Conservation (phyloP, 2,888 invertebrate genomes). For the Cephus spinipes region DNA sequence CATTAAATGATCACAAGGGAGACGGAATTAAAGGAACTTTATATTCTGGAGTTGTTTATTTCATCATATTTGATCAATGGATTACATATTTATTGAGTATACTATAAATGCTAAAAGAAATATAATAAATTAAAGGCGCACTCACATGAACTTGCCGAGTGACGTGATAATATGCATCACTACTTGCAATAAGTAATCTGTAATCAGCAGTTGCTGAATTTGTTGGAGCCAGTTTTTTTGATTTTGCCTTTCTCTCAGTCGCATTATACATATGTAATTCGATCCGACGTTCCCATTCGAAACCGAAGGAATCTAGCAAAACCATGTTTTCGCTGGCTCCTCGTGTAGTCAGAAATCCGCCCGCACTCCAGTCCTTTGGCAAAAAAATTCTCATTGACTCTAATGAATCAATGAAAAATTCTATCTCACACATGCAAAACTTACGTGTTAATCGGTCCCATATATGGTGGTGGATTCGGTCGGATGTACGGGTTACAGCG, state of each 20-base stretch:
- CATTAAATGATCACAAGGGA: too few relatives aligned
- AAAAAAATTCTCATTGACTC: not conserved
- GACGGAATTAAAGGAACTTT: too few relatives aligned
- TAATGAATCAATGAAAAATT: not conserved
- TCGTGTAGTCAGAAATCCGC: conserved; percentile 71
- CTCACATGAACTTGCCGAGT: too few relatives aligned
- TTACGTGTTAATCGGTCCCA: conserved; percentile 69
- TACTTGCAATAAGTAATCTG: too few relatives aligned
- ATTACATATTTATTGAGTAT: too few relatives aligned
- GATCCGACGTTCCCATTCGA: conserved; percentile 10
- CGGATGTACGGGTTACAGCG: conserved; percentile 63
- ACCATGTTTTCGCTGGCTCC: conserved; percentile 69
- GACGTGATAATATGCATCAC: too few relatives aligned
- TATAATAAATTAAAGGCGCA: too few relatives aligned
- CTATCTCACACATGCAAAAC: conserved; percentile 29
- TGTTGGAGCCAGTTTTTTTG: conserved; percentile 53
- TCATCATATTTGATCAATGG: too few relatives aligned
- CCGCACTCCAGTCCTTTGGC: conserved; percentile 52
- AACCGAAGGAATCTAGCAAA: conserved; percentile 60
- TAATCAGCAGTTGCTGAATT: too few relatives aligned
- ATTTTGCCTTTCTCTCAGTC: conserved; percentile 36
- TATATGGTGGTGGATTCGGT: conserved; percentile 73
- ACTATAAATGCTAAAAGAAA: too few relatives aligned
- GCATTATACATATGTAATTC: conserved; percentile 14
- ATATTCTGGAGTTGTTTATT: too few relatives aligned